Base-by-base conservation (phyloP, 2,797 vertebrate genomes). In the Coluber constrictor region DNA sequence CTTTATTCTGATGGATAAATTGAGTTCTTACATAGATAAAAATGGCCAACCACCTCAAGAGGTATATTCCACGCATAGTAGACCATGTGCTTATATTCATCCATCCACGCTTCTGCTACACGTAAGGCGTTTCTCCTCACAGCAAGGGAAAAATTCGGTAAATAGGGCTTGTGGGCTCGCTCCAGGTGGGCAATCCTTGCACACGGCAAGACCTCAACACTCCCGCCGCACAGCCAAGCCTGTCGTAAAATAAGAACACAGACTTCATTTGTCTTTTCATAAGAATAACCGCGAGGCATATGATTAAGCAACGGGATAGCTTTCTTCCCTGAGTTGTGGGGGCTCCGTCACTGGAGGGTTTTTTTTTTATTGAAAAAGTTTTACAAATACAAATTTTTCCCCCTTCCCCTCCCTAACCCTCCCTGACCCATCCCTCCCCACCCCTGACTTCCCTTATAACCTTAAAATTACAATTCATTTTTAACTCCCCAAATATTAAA, bases 141-240 rank as follows among this genome's bases (percentile, higher is more conserved):
- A 0, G 47, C 47, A 1, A 15, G 0, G 13, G 8, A 32, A 0
- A 96, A 74, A 86, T 97, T 90, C 2, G 3, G 27, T 61, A 96
- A 51, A 3, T 97, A 97, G 56, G 96, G 96, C 25, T 97, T 97
- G 94, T 97, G 95, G 37, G 94, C 70, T 94, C 96, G 96, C 92
- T 97, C 96, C 23, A 97, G 74, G 91, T 97, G 97, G 89, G 93
- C 94, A 0, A 97, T n/a, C 60, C 94, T 89, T 13, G 97, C 96
- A 79, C 96, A 97, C 8, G 97, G 96, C 59, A 98, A 91, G 60
- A 97, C 43, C 92, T 97, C 96, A 0, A 96, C 91, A 51, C 92
- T 97, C 25, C 97, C 96, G 74, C 97, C 96, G 90, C 97, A 97
- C n/a, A 96, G 97, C 97, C 97, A 97, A 13, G 94, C 95, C 95